phyloP scores from a whole-genome alignment of 1,140 invertebrate genomes.

The Heterodera carotae region DNA sequence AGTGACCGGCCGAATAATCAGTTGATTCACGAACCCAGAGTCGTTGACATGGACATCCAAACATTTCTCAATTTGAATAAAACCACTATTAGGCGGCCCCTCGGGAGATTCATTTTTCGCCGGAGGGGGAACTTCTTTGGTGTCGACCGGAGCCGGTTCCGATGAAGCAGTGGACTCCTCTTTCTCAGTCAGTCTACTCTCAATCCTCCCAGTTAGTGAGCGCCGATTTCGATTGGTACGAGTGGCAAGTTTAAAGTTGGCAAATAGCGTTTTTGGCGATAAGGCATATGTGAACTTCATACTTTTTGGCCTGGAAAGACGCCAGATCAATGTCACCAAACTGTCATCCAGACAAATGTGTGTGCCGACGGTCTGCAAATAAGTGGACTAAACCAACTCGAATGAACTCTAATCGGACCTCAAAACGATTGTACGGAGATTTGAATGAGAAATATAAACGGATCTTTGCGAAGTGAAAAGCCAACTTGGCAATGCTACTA shows the following conservation, averaged over 20 bases:
- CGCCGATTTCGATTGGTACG: not conserved
- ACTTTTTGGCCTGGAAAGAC: not conserved
- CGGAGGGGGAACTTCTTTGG: not conserved
- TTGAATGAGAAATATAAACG: constrained; percentile 42
- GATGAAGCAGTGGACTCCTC: constrained; percentile 13
- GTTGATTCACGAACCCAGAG: constrained; percentile 32
- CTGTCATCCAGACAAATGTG: constrained; percentile 32
- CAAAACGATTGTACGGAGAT: constrained; percentile 39
- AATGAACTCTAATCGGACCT: constrained; percentile 20
- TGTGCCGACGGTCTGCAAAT: constrained; percentile 33
- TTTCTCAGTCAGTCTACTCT: not conserved
- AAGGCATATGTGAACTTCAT: not conserved
- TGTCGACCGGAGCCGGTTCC: not conserved
- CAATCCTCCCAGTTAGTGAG: not conserved
- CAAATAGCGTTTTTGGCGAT: not conserved
- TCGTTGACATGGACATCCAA: constrained; percentile 33
- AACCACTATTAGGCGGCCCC: not conserved
- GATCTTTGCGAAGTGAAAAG: constrained; percentile 11
- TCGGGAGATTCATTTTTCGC: not conserved
- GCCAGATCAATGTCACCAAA: constrained; percentile 38
- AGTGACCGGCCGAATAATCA: constrained; percentile 33
- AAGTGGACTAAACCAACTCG: not conserved
- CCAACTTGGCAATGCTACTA: not conserved
- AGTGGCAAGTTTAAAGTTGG: not conserved
- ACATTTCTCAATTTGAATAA: constrained; percentile 27